A percentile compares a stretch with the other conserved stretches of the same genome.
Conservation (phyloP, 2,888 invertebrate genomes). For the Lingula anatina region DNA sequence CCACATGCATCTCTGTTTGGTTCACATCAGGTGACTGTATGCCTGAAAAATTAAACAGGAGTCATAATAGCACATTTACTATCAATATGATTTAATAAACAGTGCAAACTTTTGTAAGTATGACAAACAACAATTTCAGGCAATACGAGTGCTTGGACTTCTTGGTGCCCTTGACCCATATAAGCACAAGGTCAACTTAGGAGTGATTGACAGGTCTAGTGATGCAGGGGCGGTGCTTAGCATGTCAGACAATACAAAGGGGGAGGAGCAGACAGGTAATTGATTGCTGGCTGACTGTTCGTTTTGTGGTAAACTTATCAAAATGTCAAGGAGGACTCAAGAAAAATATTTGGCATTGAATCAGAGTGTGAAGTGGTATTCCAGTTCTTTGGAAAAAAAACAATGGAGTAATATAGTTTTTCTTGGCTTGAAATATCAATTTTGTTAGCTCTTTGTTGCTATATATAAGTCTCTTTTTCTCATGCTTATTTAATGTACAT, state of each 20-base stretch:
- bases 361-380: background rate
- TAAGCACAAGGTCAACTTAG: slow-evolving; percentile 91
- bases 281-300: background rate
- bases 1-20: too few species aligned
- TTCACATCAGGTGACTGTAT: too few species aligned
- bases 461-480: too few species aligned
- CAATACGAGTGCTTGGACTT: slow-evolving; percentile 88
- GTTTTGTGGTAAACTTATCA: background rate
- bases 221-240: slow-evolving; percentile 32
- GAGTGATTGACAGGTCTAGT: slow-evolving; percentile 66
- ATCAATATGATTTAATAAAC: too few species aligned
- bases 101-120: too few species aligned
- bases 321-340: background rate
- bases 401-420: too few species aligned
- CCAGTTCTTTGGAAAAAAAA: background rate
- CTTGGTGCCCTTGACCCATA: slow-evolving; percentile 97
- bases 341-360: background rate
- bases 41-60: too few species aligned
- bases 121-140: too few species aligned
- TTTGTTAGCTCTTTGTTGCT: too few species aligned
- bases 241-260: slow-evolving; percentile 33
- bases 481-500: too few species aligned
- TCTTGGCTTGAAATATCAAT: too few species aligned
- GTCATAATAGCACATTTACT: too few species aligned
- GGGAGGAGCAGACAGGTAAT: slow-evolving; percentile 18